Base-by-base conservation (phyloP, 2,113 vertebrate genomes). In the Epinephelus moara region DNA sequence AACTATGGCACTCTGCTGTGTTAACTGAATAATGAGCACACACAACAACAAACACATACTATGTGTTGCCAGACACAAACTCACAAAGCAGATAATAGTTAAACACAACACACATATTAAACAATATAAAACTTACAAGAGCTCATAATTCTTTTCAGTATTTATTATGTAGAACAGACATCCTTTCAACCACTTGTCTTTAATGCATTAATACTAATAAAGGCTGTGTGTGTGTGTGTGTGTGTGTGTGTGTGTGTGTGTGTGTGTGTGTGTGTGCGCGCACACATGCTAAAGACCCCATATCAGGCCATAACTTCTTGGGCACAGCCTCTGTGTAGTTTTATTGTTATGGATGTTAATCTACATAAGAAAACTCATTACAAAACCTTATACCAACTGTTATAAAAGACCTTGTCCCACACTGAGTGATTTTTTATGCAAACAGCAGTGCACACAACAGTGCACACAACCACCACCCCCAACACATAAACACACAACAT, bases 341-440 rank as follows among this genome's bases (percentile, higher is more conserved):
- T 85, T 23, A 67, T 71, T 70, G 52, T 87, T 80, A 25, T 56
- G 21, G 33, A 8, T 81, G 86, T 84, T 87, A 81, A 82, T 87
- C 59, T 57, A 61, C n/a, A 88, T 55, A 27, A 84, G 13, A 84
- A 85, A 83, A 77, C 18, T 68, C 63, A 88, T 90, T 87, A 89
- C 6, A 80, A 30, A 76, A 67, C 64, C 42, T 21, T 52, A 47
- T 40, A 56, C 14, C 53, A 85, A 84, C 23, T 15, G 42, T 78
- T 59, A 83, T 37, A 76, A 74, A 84, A 78, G 11, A 76, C 25
- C 40, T 27, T 13, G 45, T 75, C 60, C 85, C 71, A 14, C 27
- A 57, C 42, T 56, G 13, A 60, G 30, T 15, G 6, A 8, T 49
- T 56, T 11, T 49, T 9, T 23, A 45, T 45, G 60, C 25, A 71